These are phyloP conservation scores for Carassius carassius DNA, from an alignment of 2,113 vertebrate species.

Conservation along the genomic window DNA sequence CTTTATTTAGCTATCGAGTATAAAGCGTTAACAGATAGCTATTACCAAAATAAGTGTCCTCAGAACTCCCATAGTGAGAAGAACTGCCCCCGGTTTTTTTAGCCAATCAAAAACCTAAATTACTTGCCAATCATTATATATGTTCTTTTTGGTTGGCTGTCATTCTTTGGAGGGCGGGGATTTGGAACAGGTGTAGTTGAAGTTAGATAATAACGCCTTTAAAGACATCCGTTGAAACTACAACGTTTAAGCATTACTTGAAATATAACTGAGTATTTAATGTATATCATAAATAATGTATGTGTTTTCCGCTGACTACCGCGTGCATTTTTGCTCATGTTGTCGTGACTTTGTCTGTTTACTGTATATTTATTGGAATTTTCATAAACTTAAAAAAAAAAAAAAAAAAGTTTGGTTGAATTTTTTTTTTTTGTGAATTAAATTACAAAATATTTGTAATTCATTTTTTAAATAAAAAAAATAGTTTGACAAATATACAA, in stretches of 20 bases:
- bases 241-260: too few relatives aligned
- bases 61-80: not conserved
- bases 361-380: not conserved
- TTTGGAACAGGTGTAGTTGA: slow-evolving; percentile 13
- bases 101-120: not conserved
- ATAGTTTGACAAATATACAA: too few relatives aligned
- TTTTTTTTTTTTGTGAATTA: not conserved
- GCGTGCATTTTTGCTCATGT: too few relatives aligned
- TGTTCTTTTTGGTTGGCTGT: not conserved
- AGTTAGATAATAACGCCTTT: not conserved
- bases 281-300: too few relatives aligned
- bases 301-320: too few relatives aligned
- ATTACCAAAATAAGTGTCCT: not conserved
- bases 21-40: not conserved
- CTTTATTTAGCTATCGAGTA: not conserved
- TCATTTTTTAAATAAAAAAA: too few relatives aligned
- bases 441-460: not conserved
- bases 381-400: not conserved
- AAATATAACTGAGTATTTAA: too few relatives aligned
- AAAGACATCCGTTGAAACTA: too few relatives aligned
- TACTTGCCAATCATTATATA: not conserved
- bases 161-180: not conserved
- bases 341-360: too few relatives aligned
- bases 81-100: not conserved
- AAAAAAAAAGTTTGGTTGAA: too few relatives aligned